Base-by-base conservation (phyloP, 53 echinoderm and acorn worm genomes). In the Astropecten irregularis region DNA sequence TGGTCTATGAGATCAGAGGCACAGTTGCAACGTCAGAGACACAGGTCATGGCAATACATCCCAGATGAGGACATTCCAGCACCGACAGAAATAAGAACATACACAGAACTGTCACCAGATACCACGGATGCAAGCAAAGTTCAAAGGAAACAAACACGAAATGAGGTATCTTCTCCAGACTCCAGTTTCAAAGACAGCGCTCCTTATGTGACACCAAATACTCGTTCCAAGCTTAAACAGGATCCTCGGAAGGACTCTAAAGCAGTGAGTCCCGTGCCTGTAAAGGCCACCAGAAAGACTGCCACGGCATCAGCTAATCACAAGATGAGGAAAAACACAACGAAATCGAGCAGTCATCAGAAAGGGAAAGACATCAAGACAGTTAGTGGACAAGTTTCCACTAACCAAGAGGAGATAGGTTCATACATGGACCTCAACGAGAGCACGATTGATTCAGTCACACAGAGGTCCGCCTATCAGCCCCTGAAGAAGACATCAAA, bases 1-100 rank as follows among this genome's bases (percentile, higher is more conserved):
- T 79, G 79, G 79, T 44, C 79, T 7, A 61, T 79, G 79, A 46
- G 28, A n/a, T 62, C 79, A 0, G 79, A 79, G 32, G 61, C 36
- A 62, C 20, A 30, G 27, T 48, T 79, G 1, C 40, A n/a, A 22
- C 46, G 61, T 16, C 29, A 79, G 30, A 62, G 79, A 31, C 60
- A 27, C 79, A 23, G 31, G 47, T 79, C 79, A 3, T 79, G 79
- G 79, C 18, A 16, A 18, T 47, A 40, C 34, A 6, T 20, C 21
- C 79, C 44, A 19, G 74, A 55, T 3, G 54, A 25, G 3, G 32
- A 38, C 18, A 25, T 3, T 23, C 9, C 62, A 11, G 31, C 18
- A 4, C 10, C 5, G 28, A 14, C n/a, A 31, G 62, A 33, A 13
- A 18, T 48, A 3, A 2, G 9, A 19, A 79, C 79, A 2, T 79